These are phyloP conservation scores for Mythimna albipuncta DNA, from an alignment of 2,888 invertebrate genomes.

Conservation along the genomic window DNA sequence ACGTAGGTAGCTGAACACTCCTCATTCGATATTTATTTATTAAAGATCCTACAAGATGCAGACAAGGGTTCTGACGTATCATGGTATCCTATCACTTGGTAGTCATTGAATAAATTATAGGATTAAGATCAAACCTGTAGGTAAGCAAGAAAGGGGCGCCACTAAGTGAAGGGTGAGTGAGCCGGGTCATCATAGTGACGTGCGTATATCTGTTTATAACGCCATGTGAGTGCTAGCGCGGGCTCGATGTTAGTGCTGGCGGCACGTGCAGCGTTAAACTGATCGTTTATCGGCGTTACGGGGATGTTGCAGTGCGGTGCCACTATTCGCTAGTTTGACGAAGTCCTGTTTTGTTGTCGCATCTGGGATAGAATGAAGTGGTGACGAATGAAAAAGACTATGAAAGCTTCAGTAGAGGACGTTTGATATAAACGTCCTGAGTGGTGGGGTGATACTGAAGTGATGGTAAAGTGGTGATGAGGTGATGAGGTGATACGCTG, in stretches of 20 bases:
- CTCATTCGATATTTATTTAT: neutral
- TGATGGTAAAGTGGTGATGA: no score
- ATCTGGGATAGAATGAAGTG: neutral
- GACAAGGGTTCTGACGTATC: neutral
- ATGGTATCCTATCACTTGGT: neutral
- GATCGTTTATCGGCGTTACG: constrained; percentile 27
- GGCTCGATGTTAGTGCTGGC: constrained; percentile 4
- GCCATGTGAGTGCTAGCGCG: constrained; percentile 12
- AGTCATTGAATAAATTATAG: neutral
- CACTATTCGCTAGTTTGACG: neutral
- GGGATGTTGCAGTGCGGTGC: constrained; percentile 1
- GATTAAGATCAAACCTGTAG: neutral
- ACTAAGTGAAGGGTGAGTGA: constrained; percentile 1
- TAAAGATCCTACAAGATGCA: neutral
- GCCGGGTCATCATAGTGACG: neutral
- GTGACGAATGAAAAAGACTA: neutral
- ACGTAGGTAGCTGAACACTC: neutral
- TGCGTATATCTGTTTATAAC: neutral
- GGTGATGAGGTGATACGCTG: no score
- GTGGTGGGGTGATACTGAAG: no score
- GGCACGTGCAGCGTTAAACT: constrained; percentile 52
- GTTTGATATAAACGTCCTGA: no score
- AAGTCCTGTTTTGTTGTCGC: neutral
- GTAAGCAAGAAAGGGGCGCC: no score
- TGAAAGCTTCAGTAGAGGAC: no score